Percentiles rank a stretch among this genome's conserved stretches.
Evolutionary conservation across 2,888 invertebrate genomes (phyloP).

Genomic region (Bellardia pandia): DNA sequence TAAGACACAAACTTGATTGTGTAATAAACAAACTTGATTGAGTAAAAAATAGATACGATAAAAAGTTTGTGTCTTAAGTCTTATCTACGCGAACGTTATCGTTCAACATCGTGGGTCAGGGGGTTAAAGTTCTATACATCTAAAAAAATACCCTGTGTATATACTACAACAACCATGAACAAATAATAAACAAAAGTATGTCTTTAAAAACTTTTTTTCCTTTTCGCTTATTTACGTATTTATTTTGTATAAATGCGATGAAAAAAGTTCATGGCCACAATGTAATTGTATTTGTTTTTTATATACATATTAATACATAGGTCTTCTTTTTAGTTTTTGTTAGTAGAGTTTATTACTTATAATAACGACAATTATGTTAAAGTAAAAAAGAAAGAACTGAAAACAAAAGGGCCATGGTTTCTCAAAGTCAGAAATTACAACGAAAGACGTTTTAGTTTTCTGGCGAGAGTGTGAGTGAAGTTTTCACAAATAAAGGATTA

Average conservation of each 20-base stretch:
- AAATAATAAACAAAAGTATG: constrained; percentile 9
- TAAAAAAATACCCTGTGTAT: too few relatives aligned
- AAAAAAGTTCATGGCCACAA: constrained; percentile 24
- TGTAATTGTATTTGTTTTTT: constrained; percentile 16
- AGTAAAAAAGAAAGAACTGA: neutral
- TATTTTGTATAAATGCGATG: neutral
- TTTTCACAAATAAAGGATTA: neutral
- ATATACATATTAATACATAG: neutral
- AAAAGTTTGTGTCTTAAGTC: too few relatives aligned
- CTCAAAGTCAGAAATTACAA: neutral
- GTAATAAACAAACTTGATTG: too few relatives aligned
- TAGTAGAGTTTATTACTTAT: constrained; percentile 12
- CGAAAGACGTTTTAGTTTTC: neutral
- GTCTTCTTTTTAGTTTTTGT: neutral
- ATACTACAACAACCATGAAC: neutral
- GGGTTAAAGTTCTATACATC: too few relatives aligned
- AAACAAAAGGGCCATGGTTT: neutral
- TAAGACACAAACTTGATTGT: too few relatives aligned
- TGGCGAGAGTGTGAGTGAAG: neutral
- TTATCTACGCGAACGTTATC: too few relatives aligned
- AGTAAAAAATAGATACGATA: too few relatives aligned
- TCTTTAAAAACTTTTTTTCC: neutral
- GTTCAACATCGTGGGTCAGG: too few relatives aligned
- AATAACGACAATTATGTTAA: constrained; percentile 19
- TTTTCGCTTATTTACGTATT: neutral